Percentiles rank a stretch among this genome's conserved stretches.
Evolutionary conservation across 2,888 invertebrate species (phyloP).

Genomic region (Steinernema scapterisci): DNA sequence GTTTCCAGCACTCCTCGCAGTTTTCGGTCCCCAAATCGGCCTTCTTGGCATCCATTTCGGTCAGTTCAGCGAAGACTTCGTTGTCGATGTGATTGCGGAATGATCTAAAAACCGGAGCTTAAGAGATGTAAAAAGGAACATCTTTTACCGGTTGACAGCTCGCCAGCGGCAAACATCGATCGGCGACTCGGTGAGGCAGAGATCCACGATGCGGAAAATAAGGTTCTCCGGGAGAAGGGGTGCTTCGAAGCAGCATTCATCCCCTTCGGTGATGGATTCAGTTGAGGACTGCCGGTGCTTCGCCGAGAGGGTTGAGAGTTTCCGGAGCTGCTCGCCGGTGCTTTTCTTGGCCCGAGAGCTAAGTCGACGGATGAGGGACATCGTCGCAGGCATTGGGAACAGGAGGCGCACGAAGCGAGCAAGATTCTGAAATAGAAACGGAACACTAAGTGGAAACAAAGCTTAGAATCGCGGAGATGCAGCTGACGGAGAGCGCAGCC

Average conservation of each 20-base stretch:
- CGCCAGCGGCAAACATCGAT: slow-evolving; percentile 16
- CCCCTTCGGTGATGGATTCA: slow-evolving; percentile 19
- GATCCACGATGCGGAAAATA: slow-evolving; percentile 14
- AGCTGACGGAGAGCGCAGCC: background rate
- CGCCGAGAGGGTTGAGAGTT: slow-evolving; percentile 1
- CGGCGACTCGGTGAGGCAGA: background rate
- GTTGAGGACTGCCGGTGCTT: background rate
- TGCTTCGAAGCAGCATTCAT: slow-evolving; percentile 8
- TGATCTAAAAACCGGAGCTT: background rate
- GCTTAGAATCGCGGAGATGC: background rate
- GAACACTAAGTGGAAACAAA: no score
- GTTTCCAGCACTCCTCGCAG: background rate
- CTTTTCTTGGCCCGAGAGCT: slow-evolving; percentile 29
- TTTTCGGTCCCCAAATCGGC: background rate
- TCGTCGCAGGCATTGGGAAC: slow-evolving; percentile 17
- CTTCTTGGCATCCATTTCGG: slow-evolving; percentile 21
- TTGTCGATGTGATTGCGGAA: slow-evolving; percentile 18
- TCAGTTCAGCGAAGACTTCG: slow-evolving; percentile 2
- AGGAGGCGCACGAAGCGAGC: background rate
- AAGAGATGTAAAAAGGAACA: background rate
- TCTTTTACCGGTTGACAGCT: slow-evolving; percentile 17
- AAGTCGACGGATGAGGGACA: slow-evolving; percentile 26
- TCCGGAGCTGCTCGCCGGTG: slow-evolving; percentile 27
- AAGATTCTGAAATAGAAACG: slow-evolving; percentile 8
- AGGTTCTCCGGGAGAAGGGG: background rate